phyloP scores from a whole-genome alignment of 1,140 invertebrate species.

The Maconellicoccus hirsutus region DNA sequence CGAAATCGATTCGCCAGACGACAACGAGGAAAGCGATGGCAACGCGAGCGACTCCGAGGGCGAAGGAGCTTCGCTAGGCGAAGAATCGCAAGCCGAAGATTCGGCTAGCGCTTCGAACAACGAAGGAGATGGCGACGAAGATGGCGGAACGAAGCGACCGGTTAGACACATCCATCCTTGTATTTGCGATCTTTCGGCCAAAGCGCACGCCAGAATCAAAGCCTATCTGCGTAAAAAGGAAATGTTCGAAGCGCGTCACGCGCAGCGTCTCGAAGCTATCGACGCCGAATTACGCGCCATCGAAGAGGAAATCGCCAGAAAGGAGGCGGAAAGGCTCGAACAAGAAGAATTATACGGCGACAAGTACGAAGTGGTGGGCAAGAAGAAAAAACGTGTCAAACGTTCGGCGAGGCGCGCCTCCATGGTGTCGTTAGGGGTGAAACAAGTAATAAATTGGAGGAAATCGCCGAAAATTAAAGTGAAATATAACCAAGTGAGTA shows the following conservation, averaged over 20 bases:
- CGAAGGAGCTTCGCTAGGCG: no score
- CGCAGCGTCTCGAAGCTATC: neutral
- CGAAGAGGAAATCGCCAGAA: neutral
- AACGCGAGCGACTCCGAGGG: no score
- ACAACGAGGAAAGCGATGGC: no score
- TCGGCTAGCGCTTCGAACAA: no score
- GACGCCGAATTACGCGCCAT: neutral
- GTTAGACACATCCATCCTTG: constrained; percentile 11
- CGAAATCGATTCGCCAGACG: no score
- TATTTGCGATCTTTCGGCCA: neutral
- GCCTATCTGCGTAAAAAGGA: neutral
- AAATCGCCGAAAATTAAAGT: neutral
- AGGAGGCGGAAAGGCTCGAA: neutral
- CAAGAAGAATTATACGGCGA: neutral
- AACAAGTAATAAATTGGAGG: neutral
- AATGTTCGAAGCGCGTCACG: neutral
- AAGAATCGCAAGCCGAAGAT: no score
- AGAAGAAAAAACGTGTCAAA: neutral
- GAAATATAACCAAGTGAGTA: neutral
- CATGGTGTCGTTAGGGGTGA: neutral
- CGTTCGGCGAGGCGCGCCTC: neutral
- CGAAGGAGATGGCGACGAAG: no score
- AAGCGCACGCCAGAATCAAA: neutral
- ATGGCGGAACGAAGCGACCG: neutral
- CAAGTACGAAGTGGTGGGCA: constrained; percentile 1